Percentiles rank a stretch among this genome's conserved stretches.
Evolutionary conservation across 2,113 vertebrate species (phyloP).

Genomic region (Hyaena hyaena): DNA sequence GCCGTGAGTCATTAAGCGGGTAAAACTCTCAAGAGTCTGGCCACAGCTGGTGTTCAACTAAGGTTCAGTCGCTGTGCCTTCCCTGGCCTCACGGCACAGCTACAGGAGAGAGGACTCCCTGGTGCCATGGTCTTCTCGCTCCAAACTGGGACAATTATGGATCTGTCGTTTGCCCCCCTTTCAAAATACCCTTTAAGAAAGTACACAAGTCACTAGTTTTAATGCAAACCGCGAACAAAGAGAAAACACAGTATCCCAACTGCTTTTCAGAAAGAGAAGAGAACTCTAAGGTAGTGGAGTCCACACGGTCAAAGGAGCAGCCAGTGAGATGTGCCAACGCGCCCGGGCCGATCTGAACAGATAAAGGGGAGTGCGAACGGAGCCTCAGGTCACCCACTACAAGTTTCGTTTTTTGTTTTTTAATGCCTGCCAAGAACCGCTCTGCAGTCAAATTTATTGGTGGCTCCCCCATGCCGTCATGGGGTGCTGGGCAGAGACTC

Average conservation of each 20-base stretch:
- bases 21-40: no score
- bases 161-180: background rate
- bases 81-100: rapidly evolving
- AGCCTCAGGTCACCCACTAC: background rate
- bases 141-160: background rate
- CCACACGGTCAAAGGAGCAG: background rate
- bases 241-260: background rate
- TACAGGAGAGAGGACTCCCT: background rate
- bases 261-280: background rate
- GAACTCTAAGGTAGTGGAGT: background rate
- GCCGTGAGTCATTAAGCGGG: no score
- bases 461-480: rapidly evolving
- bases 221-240: background rate
- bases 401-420: background rate
- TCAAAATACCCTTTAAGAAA: background rate
- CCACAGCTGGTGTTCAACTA: no score
- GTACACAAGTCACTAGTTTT: background rate
- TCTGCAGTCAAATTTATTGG: conserved; percentile 4
- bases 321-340: rapidly evolving
- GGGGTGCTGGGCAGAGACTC: background rate
- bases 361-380: rapidly evolving
- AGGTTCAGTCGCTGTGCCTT: background rate
- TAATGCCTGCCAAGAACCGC: conserved; percentile 30
- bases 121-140: background rate
- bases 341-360: background rate